phyloP scores from a whole-genome alignment of 1,140 invertebrate species.

The Drosophila seguyi region DNA sequence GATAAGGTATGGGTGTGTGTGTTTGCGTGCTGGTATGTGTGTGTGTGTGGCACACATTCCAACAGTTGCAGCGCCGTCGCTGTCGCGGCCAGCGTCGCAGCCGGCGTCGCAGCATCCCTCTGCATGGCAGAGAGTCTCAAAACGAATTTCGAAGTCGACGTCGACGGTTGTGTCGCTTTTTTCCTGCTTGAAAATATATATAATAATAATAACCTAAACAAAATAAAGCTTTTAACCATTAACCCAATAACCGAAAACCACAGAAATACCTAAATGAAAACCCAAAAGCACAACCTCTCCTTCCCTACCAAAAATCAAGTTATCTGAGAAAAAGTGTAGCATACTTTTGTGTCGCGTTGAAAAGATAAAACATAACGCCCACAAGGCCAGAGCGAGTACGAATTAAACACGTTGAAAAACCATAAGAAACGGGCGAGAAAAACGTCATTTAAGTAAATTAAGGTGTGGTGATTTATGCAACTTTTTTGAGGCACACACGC shows the following conservation, averaged over 20 bases:
- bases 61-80: constrained; percentile 72
- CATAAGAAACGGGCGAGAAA: constrained; percentile 23
- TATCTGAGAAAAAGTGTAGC: constrained; percentile 34
- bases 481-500: constrained; percentile 70
- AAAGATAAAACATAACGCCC: constrained; percentile 35
- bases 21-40: constrained; percentile 21
- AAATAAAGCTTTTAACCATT: constrained; percentile 62
- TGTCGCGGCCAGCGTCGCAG: constrained; percentile 31
- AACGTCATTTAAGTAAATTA: constrained; percentile 80
- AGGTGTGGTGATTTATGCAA: constrained; percentile 85
- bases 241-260: constrained; percentile 15
- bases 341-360: constrained; percentile 33
- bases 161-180: constrained; percentile 80
- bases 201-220: constrained; percentile 50
- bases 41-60: constrained; percentile 77
- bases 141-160: constrained; percentile 84
- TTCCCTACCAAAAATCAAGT: not conserved
- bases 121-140: constrained; percentile 69
- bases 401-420: constrained; percentile 24
- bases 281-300: constrained; percentile 14
- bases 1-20: constrained; percentile 20
- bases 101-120: constrained; percentile 52
- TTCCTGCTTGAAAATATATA: constrained; percentile 47
- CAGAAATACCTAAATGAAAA: constrained; percentile 19
- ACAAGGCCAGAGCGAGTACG: constrained; percentile 24